These are phyloP conservation scores for Nasonia vitripennis DNA, from an alignment of 1,140 invertebrate species.

Conservation along the genomic window DNA sequence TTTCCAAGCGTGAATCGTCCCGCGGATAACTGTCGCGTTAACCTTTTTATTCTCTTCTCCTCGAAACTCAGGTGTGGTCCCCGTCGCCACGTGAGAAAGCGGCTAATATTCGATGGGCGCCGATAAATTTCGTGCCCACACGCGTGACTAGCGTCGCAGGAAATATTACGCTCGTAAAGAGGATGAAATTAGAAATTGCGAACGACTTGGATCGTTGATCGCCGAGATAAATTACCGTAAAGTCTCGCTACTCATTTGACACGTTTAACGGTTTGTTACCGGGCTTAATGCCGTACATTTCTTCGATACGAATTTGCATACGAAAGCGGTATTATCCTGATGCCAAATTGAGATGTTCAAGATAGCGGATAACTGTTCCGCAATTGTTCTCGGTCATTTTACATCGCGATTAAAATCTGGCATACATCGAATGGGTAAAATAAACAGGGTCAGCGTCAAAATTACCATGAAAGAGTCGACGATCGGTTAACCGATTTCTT, in stretches of 20 bases:
- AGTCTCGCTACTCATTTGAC: not conserved
- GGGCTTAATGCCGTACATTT: not conserved
- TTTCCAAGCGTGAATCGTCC: too few relatives aligned
- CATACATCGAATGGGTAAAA: too few relatives aligned
- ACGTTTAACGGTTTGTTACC: not conserved
- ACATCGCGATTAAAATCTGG: too few relatives aligned
- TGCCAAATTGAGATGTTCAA: not conserved
- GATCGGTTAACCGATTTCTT: too few relatives aligned
- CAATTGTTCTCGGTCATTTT: too few relatives aligned
- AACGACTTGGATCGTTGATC: not conserved
- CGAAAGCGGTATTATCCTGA: not conserved
- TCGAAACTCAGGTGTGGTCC: too few relatives aligned
- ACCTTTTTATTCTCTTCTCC: too few relatives aligned
- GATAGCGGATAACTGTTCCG: not conserved
- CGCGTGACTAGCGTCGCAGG: too few relatives aligned
- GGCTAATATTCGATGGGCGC: not conserved
- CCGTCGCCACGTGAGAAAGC: not conserved
- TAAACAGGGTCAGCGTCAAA: too few relatives aligned
- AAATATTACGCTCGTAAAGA: not conserved
- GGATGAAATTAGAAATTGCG: not conserved
- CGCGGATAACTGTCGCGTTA: too few relatives aligned
- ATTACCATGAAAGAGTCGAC: too few relatives aligned
- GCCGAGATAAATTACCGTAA: not conserved
- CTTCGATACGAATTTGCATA: not conserved
- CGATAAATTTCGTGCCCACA: not conserved